phyloP scores from a whole-genome alignment of 1,140 invertebrate species.

The Panulirus ornatus region DNA sequence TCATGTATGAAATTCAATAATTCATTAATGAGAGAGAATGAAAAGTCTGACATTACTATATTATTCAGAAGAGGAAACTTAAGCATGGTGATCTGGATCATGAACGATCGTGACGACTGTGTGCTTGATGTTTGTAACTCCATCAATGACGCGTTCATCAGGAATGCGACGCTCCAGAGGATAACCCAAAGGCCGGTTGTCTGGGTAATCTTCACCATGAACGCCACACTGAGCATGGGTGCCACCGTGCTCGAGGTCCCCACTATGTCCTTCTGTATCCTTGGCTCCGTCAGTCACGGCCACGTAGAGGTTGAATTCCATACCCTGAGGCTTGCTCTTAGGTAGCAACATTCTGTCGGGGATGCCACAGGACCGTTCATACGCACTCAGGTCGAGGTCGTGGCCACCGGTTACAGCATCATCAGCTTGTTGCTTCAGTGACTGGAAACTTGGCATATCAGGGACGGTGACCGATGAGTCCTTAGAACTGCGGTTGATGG shows the following conservation, averaged over 20 bases:
- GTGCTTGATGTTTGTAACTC: neutral
- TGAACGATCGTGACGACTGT: neutral
- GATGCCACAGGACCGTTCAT: conserved; percentile 81
- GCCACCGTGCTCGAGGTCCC: neutral
- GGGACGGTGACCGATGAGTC: conserved; percentile 41
- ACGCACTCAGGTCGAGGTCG: conserved; percentile 79
- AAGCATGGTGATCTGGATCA: neutral
- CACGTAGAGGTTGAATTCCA: conserved; percentile 79
- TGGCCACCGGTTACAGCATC: conserved; percentile 75
- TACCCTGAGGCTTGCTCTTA: conserved; percentile 80
- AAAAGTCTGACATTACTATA: no score
- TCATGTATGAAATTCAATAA: no score
- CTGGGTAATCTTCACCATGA: conserved; percentile 28
- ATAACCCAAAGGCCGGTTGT: conserved; percentile 21
- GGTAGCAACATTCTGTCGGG: conserved; percentile 82
- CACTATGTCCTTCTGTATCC: conserved; percentile 70
- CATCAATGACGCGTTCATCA: neutral
- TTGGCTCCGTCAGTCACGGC: conserved; percentile 78
- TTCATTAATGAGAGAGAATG: no score
- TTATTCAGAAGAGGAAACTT: no score
- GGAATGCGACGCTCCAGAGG: neutral
- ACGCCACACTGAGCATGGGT: conserved; percentile 36
- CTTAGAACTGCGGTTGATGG: conserved; percentile 2
- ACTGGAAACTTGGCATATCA: neutral
- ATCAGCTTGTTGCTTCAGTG: conserved; percentile 7